These are phyloP conservation scores for Drosophila littoralis DNA, from an alignment of 1,140 invertebrate genomes.

Conservation along the genomic window DNA sequence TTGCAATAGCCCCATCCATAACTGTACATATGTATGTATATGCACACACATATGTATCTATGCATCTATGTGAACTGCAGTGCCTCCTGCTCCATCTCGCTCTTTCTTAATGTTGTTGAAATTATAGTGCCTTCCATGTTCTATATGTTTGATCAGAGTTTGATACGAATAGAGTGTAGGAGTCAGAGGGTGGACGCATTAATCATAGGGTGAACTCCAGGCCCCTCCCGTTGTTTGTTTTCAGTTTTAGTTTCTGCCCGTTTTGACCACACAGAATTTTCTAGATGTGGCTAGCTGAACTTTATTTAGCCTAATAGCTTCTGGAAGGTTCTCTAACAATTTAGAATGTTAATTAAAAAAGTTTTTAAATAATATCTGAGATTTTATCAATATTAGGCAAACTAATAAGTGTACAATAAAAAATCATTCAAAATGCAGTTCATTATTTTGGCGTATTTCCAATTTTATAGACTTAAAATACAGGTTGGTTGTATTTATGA, in stretches of 20 bases:
- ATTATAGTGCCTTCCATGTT: conserved; percentile 26
- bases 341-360: background rate
- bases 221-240: conserved; percentile 10
- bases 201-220: conserved; percentile 11
- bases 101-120: conserved; percentile 20
- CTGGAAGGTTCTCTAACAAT: conserved; percentile 1
- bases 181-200: background rate
- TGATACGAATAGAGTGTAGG: background rate
- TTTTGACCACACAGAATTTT: conserved; percentile 7
- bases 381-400: no score
- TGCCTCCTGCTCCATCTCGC: background rate
- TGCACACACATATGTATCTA: conserved; percentile 7
- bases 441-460: no score
- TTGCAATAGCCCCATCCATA: conserved; percentile 49
- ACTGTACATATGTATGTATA: conserved; percentile 45
- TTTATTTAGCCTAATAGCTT: conserved; percentile 16
- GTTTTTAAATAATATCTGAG: background rate
- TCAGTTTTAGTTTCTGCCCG: conserved; percentile 1
- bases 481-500: no score
- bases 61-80: conserved; percentile 23
- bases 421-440: no score
- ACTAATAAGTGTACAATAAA: no score
- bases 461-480: no score
- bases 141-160: conserved; percentile 28
- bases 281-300: conserved; percentile 4